Evolutionary conservation across 2,888 invertebrate species (phyloP), one percentile per base, ranked within the genome.

Genomic region (Auanema freiburgensis): DNA sequence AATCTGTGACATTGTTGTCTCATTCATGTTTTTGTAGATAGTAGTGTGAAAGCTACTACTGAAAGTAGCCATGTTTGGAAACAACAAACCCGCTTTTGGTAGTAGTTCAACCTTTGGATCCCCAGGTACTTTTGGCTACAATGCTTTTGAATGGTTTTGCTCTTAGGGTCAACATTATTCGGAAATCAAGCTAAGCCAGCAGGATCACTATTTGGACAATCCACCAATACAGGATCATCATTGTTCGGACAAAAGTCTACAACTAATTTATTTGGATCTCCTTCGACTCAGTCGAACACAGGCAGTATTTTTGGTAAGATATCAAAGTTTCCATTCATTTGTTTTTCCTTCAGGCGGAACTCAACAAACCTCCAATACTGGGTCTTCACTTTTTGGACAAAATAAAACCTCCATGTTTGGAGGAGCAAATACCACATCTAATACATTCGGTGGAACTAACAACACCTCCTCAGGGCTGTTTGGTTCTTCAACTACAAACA

Each of bases 401-500:
- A n/a, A 11, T 10, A 44, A 49, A 1, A 21, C 57, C 16, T 57
- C 57, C 1, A 25, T 57, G 49, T 57, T 57, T 18, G 57, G 56
- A 43, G 14, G 18, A 8, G 4, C 23, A 25, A 49, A 23, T 16
- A 24, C 57, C 10, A 18, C 46, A 18, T 49, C 57, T 16, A 21
- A 18, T n/a, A n/a, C 49, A 54, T 57, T 57, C 16, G 57, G 57
- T 4, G 18, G n/a, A 12, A 23, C 25, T 18, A 21, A 18, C 43
- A 43, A 55, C 24, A 57, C 21, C 8, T 23, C 65, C 42, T 58
- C 85, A 57, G 75, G 90, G 54, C 85, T 87, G 59, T 85, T 89
- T 52, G 88, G 90, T 81, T 83, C 85, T 12, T 68, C 76, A 0
- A 87, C 87, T 0, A 90, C 57, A 23, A 59, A 18, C 46, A 23